phyloP scores from a whole-genome alignment of 2,797 vertebrate species.

The Melanogrammus aeglefinus region DNA sequence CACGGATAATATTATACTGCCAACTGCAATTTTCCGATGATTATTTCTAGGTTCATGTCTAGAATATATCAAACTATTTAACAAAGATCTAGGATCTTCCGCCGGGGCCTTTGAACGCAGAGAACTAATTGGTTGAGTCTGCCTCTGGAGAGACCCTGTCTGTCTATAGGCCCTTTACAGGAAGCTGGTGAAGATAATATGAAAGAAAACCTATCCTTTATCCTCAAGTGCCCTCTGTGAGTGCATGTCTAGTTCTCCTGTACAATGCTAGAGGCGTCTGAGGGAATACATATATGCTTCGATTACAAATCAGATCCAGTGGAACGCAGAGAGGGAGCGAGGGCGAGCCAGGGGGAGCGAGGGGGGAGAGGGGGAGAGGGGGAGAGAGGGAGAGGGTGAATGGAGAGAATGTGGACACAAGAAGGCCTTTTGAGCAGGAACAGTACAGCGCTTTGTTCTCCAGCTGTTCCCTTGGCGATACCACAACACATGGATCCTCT shows the following conservation, averaged over 20 bases:
- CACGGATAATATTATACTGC: conserved; percentile 44
- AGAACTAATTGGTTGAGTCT: not conserved
- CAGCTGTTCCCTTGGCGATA: conserved; percentile 59
- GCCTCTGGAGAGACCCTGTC: not conserved
- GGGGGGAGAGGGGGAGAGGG: too few species aligned
- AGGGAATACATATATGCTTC: conserved; percentile 14
- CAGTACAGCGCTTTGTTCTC: conserved; percentile 61
- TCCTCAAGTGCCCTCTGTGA: not conserved
- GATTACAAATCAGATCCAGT: conserved; percentile 42
- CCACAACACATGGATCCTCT: not conserved
- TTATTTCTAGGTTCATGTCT: not conserved
- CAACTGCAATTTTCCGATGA: not conserved
- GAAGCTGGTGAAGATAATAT: too few species aligned
- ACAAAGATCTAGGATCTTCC: not conserved
- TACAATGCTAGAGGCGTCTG: not conserved
- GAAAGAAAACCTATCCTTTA: not conserved
- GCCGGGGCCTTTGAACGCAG: not conserved
- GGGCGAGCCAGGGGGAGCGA: too few species aligned
- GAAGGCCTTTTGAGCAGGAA: conserved; percentile 45
- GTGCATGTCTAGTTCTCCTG: not conserved
- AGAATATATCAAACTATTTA: not conserved
- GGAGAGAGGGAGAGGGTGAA: not conserved
- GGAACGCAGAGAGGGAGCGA: conserved; percentile 10
- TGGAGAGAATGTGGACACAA: not conserved
- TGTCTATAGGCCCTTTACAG: not conserved